Conservation (phyloP, 2,888 invertebrate species). For the Globia sparganii region DNA sequence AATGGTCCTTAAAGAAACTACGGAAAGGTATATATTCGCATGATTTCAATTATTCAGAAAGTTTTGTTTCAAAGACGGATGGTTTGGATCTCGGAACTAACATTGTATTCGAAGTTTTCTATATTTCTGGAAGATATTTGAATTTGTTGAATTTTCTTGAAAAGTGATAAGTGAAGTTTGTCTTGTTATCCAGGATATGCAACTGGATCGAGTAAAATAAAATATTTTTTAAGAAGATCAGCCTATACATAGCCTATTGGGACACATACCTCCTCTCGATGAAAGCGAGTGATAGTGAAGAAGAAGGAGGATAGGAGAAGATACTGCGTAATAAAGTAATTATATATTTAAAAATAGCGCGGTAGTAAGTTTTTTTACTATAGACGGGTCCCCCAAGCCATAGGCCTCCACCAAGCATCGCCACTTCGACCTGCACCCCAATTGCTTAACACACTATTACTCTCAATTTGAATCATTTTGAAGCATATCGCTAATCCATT, state of each 20-base stretch:
- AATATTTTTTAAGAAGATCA: no score
- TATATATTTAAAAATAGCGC: neutral
- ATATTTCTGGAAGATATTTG: neutral
- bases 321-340: neutral
- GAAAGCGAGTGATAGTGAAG: no score
- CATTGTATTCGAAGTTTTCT: slow-evolving; percentile 3
- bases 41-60: slow-evolving; percentile 11
- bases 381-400: neutral
- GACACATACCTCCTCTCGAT: no score
- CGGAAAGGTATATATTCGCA: slow-evolving; percentile 5
- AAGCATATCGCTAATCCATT: no score
- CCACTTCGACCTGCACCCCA: no score
- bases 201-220: no score
- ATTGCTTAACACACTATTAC: no score
- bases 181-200: neutral
- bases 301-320: no score
- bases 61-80: slow-evolving; percentile 16
- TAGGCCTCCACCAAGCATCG: no score
- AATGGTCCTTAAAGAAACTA: neutral
- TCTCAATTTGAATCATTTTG: no score
- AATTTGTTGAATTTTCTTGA: neutral
- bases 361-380: neutral
- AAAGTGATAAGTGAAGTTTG: neutral
- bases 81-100: neutral
- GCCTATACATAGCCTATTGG: no score